phyloP scores from a whole-genome alignment of 2,888 invertebrate genomes.

The Hemithea aestivaria region DNA sequence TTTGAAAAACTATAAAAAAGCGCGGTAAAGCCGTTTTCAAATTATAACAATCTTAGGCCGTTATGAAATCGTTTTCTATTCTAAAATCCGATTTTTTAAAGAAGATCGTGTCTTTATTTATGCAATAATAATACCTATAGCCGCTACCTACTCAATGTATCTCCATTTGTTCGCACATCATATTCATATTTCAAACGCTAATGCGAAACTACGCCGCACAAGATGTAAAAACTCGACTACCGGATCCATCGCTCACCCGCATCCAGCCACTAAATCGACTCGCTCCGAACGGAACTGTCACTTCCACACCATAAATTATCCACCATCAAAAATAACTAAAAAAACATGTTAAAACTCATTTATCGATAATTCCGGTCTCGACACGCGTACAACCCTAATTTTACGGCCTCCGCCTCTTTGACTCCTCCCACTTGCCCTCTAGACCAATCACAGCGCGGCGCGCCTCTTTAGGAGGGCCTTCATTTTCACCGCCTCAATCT shows the following conservation, averaged over 20 bases:
- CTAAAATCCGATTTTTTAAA: no score
- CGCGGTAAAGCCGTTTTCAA: no score
- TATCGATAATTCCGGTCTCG: conserved; percentile 60
- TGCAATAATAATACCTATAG: no score
- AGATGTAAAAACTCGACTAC: conserved; percentile 23
- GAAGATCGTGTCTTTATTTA: no score
- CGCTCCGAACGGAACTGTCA: conserved; percentile 56
- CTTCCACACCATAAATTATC: conserved; percentile 66
- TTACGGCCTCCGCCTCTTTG: conserved; percentile 43
- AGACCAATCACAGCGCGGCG: conserved; percentile 50
- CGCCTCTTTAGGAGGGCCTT: conserved; percentile 44
- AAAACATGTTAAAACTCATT: conserved; percentile 57
- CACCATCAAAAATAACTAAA: conserved; percentile 45
- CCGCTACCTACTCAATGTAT: no score
- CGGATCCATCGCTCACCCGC: conserved; percentile 45
- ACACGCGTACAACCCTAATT: conserved; percentile 56
- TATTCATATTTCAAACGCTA: conserved; percentile 7
- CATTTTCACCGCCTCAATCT: conserved; percentile 50
- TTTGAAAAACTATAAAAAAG: no score
- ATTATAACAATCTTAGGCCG: no score
- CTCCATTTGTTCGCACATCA: conserved; percentile 11
- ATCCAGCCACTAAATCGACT: conserved; percentile 38
- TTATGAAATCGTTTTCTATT: no score
- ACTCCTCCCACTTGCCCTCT: conserved; percentile 52
- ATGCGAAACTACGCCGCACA: conserved; percentile 8